phyloP scores from a whole-genome alignment of 2,113 vertebrate species.

The Barnardius zonarius region DNA sequence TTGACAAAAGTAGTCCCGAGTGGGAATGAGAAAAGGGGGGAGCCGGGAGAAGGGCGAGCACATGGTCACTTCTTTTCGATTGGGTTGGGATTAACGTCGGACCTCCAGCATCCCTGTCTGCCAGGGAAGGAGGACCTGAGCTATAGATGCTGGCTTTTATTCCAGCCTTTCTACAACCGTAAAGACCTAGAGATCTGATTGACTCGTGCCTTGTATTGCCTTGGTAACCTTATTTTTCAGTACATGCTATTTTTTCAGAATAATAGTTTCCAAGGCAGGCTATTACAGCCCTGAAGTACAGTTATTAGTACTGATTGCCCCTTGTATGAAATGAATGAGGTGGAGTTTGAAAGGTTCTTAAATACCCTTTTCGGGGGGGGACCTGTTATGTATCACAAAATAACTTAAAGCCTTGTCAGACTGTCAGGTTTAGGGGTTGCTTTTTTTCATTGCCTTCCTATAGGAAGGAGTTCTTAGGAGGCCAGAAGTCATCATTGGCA shows the following conservation, averaged over 20 bases:
- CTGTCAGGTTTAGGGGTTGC: neutral
- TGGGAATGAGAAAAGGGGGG: neutral
- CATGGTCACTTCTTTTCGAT: neutral
- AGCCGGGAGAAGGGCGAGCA: neutral
- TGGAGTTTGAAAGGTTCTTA: neutral
- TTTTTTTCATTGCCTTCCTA: neutral
- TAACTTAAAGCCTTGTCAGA: neutral
- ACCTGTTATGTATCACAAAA: neutral
- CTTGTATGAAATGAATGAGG: neutral
- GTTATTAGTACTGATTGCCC: neutral
- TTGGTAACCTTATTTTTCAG: neutral
- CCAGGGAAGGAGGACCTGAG: neutral
- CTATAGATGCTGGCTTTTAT: rapidly evolving
- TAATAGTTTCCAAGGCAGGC: neutral
- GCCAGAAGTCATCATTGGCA: neutral
- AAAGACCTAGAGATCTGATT: neutral
- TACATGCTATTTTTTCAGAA: rapidly evolving
- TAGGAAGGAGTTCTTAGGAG: neutral
- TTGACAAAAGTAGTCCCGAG: neutral
- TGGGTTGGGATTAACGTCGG: neutral
- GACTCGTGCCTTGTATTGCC: neutral
- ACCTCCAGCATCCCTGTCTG: neutral
- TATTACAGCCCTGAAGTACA: neutral
- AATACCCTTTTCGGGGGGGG: neutral
- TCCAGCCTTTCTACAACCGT: neutral